Percentiles rank a stretch among this genome's conserved stretches.
Evolutionary conservation across 2,888 invertebrate species (phyloP).

Genomic region (Chaetoderma sp.): DNA sequence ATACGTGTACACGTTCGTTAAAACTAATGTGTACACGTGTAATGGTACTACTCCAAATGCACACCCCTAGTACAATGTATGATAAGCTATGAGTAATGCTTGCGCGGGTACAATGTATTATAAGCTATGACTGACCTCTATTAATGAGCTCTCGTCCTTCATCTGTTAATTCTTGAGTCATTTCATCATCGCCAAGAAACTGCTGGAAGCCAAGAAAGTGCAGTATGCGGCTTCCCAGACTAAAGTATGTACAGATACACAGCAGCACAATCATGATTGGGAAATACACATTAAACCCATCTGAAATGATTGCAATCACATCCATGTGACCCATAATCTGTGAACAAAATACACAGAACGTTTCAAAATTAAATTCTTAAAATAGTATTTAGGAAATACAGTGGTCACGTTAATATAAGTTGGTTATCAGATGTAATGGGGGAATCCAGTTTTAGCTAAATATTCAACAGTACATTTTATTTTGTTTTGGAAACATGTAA

Average conservation of each 20-base stretch:
- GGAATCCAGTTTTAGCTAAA: too few relatives aligned
- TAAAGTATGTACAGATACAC: conserved; percentile 93
- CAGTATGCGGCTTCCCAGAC: conserved; percentile 89
- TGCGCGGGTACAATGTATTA: too few relatives aligned
- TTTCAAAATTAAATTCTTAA: not conserved
- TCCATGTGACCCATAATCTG: conserved; percentile 99
- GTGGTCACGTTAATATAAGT: too few relatives aligned
- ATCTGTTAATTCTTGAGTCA: conserved; percentile 92
- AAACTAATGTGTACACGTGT: too few relatives aligned
- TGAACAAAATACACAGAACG: conserved; percentile 26
- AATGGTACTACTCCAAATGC: too few relatives aligned
- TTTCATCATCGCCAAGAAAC: conserved; percentile 93
- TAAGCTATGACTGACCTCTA: conserved; percentile 77
- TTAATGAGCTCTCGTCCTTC: conserved; percentile 93
- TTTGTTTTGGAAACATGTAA: too few relatives aligned
- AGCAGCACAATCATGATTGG: conserved; percentile 95
- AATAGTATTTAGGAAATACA: not conserved
- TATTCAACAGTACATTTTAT: too few relatives aligned
- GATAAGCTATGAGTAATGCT: too few relatives aligned
- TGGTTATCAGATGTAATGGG: too few relatives aligned
- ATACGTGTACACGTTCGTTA: too few relatives aligned
- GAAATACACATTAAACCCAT: conserved; percentile 99
- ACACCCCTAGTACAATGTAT: too few relatives aligned
- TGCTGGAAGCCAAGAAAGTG: conserved; percentile 89
- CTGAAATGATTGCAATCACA: conserved; percentile 93